These are phyloP conservation scores for Nephrotoma guestfalica DNA, from an alignment of 2,888 invertebrate genomes.

Conservation along the genomic window DNA sequence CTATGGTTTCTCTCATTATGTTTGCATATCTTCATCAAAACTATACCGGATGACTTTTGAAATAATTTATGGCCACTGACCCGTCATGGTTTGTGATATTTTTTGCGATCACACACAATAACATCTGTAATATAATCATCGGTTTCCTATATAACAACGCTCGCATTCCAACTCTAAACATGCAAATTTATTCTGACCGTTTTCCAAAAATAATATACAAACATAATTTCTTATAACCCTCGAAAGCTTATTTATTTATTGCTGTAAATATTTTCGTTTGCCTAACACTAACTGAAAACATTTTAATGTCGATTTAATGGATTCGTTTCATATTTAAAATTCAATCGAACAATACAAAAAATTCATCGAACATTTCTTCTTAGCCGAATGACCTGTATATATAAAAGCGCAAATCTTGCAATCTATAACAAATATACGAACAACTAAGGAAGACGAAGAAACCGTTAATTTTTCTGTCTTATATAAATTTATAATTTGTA, in stretches of 20 bases:
- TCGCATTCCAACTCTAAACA: neutral
- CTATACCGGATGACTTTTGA: no score
- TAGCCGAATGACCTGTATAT: neutral
- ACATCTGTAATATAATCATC: neutral
- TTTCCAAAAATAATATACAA: neutral
- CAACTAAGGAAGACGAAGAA: neutral
- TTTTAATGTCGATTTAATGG: neutral
- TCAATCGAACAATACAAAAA: neutral
- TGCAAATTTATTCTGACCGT: neutral
- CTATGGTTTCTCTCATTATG: no score
- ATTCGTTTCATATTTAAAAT: neutral
- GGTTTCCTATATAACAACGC: neutral
- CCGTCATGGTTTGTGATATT: no score
- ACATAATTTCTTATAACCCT: neutral
- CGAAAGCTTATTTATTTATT: neutral
- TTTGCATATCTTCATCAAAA: no score
- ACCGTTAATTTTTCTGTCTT: neutral
- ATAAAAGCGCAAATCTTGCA: neutral
- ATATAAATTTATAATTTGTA: neutral
- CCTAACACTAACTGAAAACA: neutral
- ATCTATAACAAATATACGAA: neutral
- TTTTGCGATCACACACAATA: neutral
- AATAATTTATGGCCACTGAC: no score
- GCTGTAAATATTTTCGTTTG: neutral
- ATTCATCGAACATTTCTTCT: neutral